Base-by-base conservation (phyloP, 2,888 invertebrate species). In the Ochropacha duplaris region DNA sequence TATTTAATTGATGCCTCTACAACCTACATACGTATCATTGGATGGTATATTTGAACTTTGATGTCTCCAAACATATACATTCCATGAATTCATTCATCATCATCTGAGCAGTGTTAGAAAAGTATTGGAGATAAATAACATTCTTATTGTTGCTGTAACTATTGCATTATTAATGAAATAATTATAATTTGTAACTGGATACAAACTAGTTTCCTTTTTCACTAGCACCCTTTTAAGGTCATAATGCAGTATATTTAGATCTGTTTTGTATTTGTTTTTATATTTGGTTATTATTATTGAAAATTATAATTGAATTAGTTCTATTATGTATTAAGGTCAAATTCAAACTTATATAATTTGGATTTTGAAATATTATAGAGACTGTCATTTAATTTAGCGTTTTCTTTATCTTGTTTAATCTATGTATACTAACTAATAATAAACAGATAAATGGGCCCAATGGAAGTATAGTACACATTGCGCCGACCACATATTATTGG, bases 51-150 rank as follows among this genome's bases (percentile, higher is more conserved):
- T 36, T 50, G 12, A 50, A 49, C 31, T 52, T 54, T 57, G 39
- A 28, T 39, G 49, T 55, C 52, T 31, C 57, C 58, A 50, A 56
- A 57, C 52, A 60, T 59, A 60, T 59, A 59, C 64, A 64, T 60
- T 61, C 60, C 60, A 64, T 57, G 39, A 39, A 54, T 24, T n/a
- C 1, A 11, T 24, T 4, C 22, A 36, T n/a, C 36, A n/a, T n/a
- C 36, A 22, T 24, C 12, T 11, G 12, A 12, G 31, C 31, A 12
- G 16, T 44, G 8, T 44, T 19, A 8, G 19, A 44, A 44, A 44
- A 44, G 9, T 44, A 44, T 44, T 44, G 39, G 39, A 44, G 39
- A 44, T 16, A n/a, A n/a, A n/a, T n/a, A n/a, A n/a, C n/a, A 44
- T n/a, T 44, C 19, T 16, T 2, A 44, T n/a, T 19, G 39, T 44